Evolutionary conservation across 2,797 vertebrate genomes (phyloP).

Genomic region (Tenualosa ilisha): DNA sequence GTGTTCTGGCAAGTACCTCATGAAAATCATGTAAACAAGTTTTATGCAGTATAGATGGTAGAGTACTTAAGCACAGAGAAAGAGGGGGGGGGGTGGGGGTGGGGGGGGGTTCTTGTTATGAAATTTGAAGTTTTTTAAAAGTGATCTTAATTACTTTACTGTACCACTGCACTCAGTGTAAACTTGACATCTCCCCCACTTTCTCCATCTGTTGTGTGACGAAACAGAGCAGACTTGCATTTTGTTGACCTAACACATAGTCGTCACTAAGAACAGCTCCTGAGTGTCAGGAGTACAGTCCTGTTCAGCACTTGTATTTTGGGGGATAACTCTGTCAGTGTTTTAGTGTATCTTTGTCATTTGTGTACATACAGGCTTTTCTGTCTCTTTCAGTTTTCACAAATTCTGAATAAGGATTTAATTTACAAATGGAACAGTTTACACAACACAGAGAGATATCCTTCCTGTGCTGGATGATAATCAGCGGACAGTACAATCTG

Average conservation of each 20-base stretch:
- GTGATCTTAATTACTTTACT: not conserved
- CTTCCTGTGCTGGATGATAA: not conserved
- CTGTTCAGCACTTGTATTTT: not conserved
- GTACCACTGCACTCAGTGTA: not conserved
- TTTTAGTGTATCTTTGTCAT: not conserved
- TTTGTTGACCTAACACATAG: too few relatives aligned
- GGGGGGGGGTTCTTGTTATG: too few relatives aligned
- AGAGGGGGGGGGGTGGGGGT: too few relatives aligned
- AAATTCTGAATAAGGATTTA: not conserved
- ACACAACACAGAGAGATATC: constrained; percentile 2
- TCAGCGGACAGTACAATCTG: not conserved
- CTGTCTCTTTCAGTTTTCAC: not conserved
- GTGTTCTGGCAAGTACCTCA: not conserved
- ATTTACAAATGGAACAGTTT: not conserved
- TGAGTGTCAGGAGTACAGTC: not conserved
- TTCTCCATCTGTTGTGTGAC: not conserved
- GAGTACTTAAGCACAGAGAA: not conserved
- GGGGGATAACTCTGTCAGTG: not conserved
- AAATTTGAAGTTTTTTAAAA: not conserved
- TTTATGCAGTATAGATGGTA: too few relatives aligned
- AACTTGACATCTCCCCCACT: not conserved
- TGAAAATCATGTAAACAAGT: not conserved
- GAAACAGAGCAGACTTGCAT: too few relatives aligned
- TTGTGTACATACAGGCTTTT: not conserved
- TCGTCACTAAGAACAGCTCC: not conserved